Evolutionary conservation across 2,797 vertebrate genomes (phyloP).

Genomic region (Scolopax rusticola): DNA sequence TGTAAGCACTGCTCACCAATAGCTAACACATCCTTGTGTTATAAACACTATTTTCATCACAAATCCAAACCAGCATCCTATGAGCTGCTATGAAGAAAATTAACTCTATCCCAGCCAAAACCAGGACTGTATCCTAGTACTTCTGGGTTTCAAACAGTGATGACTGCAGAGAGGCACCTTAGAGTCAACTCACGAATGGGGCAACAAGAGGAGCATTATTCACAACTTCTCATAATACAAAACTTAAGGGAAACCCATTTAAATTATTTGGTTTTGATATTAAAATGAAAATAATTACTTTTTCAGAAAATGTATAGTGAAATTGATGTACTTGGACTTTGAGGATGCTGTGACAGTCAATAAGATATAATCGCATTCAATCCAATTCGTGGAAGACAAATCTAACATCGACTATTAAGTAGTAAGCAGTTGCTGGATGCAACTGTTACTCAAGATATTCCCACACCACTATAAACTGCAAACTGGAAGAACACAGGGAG

Average conservation of each 20-base stretch:
- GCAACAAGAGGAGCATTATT: not conserved
- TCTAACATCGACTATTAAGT: not conserved
- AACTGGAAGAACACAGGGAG: not conserved
- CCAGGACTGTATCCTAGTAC: not conserved
- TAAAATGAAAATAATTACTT: not conserved
- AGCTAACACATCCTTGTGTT: not conserved
- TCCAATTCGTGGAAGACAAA: not conserved
- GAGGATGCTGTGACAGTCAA: not conserved
- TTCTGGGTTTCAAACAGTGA: not conserved
- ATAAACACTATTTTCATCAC: not conserved
- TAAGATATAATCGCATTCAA: not conserved
- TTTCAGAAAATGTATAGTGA: not conserved
- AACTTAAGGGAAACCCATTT: not conserved
- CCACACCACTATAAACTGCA: not conserved
- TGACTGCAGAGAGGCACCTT: not conserved
- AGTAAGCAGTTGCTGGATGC: not conserved
- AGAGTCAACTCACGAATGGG: accelerated
- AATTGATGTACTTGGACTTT: not conserved
- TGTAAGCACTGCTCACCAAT: not conserved
- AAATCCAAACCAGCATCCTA: not conserved
- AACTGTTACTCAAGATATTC: not conserved
- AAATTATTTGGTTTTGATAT: not conserved
- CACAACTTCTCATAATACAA: not conserved
- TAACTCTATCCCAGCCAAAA: not conserved
- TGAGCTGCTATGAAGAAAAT: not conserved